These are phyloP conservation scores for Myocastor coypus DNA, from an alignment of 2,113 vertebrate species.

Conservation along the genomic window DNA sequence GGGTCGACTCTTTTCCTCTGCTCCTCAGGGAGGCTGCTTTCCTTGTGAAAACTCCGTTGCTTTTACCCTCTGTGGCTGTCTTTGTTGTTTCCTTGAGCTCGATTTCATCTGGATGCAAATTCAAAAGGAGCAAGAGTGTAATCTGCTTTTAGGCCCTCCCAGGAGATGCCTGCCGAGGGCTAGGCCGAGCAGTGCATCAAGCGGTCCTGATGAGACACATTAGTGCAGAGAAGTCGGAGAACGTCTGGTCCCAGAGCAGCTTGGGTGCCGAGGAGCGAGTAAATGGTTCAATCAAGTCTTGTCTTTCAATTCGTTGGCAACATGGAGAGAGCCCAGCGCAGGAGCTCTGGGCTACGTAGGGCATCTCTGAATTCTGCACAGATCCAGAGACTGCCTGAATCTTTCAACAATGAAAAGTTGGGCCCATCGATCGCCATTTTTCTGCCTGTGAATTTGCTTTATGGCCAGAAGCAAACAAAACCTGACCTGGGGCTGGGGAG, in stretches of 20 bases:
- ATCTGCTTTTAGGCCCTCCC: conserved; percentile 38
- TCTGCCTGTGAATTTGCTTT: conserved; percentile 1
- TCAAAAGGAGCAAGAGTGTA: conserved; percentile 43
- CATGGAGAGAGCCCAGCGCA: neutral
- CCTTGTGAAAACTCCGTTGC: conserved; percentile 8
- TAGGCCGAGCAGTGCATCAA: neutral
- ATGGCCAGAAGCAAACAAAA: conserved; percentile 42
- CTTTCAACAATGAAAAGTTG: conserved; percentile 21
- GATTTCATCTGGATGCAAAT: conserved; percentile 71
- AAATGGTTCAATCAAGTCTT: conserved; percentile 42
- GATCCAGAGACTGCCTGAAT: neutral
- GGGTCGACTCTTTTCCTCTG: neutral
- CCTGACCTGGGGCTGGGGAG: too few species aligned
- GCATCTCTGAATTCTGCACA: neutral
- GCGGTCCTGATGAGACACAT: conserved; percentile 18
- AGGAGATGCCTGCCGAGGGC: neutral
- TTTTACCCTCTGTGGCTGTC: neutral
- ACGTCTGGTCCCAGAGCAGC: conserved; percentile 22
- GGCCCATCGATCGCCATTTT: neutral
- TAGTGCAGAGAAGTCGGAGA: conserved; percentile 52
- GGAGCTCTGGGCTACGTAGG: neutral
- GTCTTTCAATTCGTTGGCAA: neutral
- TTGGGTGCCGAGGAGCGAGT: neutral
- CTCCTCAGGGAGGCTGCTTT: neutral
- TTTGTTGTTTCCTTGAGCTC: conserved; percentile 41